Evolutionary conservation across 1,140 invertebrate genomes (phyloP).

Genomic region (Trachymyrmex cornetzi): DNA sequence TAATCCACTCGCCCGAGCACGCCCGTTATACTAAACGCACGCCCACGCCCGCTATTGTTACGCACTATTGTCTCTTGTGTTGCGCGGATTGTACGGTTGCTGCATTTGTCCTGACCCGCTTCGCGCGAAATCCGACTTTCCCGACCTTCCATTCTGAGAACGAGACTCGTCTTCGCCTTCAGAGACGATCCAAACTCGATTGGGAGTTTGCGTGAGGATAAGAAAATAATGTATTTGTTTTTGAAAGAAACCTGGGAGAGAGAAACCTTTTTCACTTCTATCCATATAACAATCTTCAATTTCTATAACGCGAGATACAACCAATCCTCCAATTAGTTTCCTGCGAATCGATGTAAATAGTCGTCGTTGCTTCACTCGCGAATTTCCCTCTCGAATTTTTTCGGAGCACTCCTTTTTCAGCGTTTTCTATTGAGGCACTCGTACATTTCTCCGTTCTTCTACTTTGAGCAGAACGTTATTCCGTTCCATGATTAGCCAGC

Average conservation of each 20-base stretch:
- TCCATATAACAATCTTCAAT: not conserved
- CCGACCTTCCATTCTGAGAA: not conserved
- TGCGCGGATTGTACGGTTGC: slow-evolving; percentile 9
- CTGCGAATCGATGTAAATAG: not conserved
- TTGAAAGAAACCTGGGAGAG: not conserved
- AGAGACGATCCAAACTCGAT: not conserved
- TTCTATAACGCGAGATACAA: not conserved
- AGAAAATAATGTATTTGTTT: not conserved
- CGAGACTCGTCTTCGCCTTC: not conserved
- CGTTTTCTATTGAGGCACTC: not conserved
- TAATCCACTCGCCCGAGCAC: slow-evolving; percentile 38
- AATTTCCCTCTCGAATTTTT: not conserved
- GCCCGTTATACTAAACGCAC: slow-evolving; percentile 26
- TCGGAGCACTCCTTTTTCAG: not conserved
- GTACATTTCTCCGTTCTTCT: not conserved
- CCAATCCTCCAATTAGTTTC: not conserved
- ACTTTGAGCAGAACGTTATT: slow-evolving; percentile 13
- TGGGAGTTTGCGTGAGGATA: not conserved
- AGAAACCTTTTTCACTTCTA: not conserved
- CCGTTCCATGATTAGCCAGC: not conserved
- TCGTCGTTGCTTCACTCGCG: too few species aligned
- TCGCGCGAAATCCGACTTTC: slow-evolving; percentile 35
- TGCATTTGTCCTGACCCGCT: slow-evolving; percentile 5
- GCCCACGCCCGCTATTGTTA: slow-evolving; percentile 29
- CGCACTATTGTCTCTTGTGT: slow-evolving; percentile 27